These are phyloP conservation scores for Mesoclemmys tuberculata DNA, from an alignment of 2,113 vertebrate species.

Conservation along the genomic window DNA sequence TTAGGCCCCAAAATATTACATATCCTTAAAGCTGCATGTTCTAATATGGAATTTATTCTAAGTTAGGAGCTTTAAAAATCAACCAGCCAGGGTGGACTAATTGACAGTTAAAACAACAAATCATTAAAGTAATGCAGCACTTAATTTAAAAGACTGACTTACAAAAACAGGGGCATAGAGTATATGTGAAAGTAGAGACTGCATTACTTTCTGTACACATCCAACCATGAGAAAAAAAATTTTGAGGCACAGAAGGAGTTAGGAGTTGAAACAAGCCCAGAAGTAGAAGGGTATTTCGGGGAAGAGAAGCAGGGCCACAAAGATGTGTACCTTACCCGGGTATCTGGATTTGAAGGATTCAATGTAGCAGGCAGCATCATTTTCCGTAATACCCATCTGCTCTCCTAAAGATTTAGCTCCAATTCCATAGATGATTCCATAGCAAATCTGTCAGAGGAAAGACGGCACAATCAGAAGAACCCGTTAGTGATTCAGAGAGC, in stretches of 20 bases:
- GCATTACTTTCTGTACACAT: not conserved
- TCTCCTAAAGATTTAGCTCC: constrained; percentile 95
- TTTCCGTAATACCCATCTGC: constrained; percentile 94
- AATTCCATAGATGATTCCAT: constrained; percentile 98
- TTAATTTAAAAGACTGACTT: not conserved
- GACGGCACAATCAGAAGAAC: not conserved
- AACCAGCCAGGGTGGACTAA: not conserved
- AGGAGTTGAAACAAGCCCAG: not conserved
- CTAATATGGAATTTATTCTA: constrained; percentile 5
- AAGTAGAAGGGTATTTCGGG: not conserved
- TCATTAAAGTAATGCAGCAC: not conserved
- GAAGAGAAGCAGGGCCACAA: not conserved
- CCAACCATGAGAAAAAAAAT: not conserved
- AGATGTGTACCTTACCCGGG: constrained; percentile 80
- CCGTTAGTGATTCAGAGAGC: not conserved
- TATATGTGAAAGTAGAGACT: not conserved
- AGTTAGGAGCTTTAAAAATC: constrained; percentile 14
- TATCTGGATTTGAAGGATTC: constrained; percentile 97
- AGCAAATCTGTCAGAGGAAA: constrained; percentile 89
- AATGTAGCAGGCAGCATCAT: constrained; percentile 91
- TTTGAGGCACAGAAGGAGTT: not conserved
- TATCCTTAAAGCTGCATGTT: not conserved
- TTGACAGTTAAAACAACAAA: not conserved
- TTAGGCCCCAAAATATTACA: not conserved
- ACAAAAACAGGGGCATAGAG: not conserved